Evolutionary conservation across 1,140 invertebrate genomes (phyloP).

Genomic region (Callitettix versicolor): DNA sequence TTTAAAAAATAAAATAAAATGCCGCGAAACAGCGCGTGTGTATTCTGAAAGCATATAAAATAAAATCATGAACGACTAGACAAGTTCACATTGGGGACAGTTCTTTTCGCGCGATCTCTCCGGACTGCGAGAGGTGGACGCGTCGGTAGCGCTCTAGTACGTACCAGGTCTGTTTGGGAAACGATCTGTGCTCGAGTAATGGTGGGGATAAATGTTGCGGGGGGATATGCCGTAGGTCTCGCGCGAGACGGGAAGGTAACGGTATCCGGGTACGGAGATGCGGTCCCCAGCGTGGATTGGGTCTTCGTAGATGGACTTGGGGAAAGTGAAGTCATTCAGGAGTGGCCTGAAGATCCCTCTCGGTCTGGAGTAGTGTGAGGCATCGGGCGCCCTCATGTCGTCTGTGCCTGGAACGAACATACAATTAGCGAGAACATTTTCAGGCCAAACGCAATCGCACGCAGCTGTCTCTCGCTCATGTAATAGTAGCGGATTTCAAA

Average conservation of each 20-base stretch:
- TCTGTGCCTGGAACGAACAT: conserved; percentile 61
- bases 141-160: conserved; percentile 35
- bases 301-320: conserved; percentile 77
- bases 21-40: too few relatives aligned
- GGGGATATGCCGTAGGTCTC: conserved; percentile 81
- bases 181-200: conserved; percentile 64
- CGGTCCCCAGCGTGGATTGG: conserved; percentile 65
- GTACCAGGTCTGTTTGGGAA: conserved; percentile 63
- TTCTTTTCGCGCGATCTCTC: conserved; percentile 2
- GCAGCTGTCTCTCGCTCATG: too few relatives aligned
- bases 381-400: conserved; percentile 76
- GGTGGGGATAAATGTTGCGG: conserved; percentile 72
- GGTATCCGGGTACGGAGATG: conserved; percentile 74
- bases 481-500: too few relatives aligned
- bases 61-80: background rate
- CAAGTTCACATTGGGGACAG: background rate
- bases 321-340: conserved; percentile 47
- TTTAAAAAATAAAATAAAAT: too few relatives aligned
- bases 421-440: too few relatives aligned
- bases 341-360: conserved; percentile 53
- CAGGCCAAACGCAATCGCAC: too few relatives aligned
- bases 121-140: background rate
- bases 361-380: conserved; percentile 51
- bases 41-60: background rate
- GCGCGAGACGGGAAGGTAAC: conserved; percentile 76